Base-by-base conservation (phyloP, 1,140 invertebrate species). In the Bradysia coprophila region DNA sequence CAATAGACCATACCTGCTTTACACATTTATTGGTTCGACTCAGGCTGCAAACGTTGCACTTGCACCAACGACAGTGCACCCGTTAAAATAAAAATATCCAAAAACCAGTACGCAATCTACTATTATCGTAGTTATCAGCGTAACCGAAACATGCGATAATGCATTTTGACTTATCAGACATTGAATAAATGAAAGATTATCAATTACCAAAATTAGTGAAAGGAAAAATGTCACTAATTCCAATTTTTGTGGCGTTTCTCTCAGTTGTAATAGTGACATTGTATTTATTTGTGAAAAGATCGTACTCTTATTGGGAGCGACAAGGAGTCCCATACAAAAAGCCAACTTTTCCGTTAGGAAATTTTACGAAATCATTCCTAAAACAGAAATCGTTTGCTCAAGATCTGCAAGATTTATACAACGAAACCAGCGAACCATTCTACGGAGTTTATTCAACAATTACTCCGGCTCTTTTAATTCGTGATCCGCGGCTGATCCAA, bases 301-400 rank as follows among this genome's bases (percentile, higher is more conserved):
- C 54, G 0, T 67, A 60, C 41, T 49, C 61, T 39, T 68, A 59
- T 33, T 69, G 66, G 67, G 44, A 52, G 24, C 51, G 50, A 1
- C 55, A 48, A 3, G 55, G 57, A 0, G 62, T 69, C 2, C 57
- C 57, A 0, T 63, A 48, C 36, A 54, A 50, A 22, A 53, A 59
- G 10, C 66, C 67, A 0, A 54, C 49, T 0, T 49, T 62, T 3
- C 42, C 68, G 0, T 50, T 68, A 4, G 66, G 67, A 0, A 38
- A 38, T 38, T 21, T 38, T n/a, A 20, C 10, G 13, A 3, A 4
- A 16, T 19, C 32, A 34, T 34, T 34, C 11, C 4, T 16, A 11
- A 34, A 34, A 13, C n/a, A 34, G 13, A 3, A 13, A 11, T 4
- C 32, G 18, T 34, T 34, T 34, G 32, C 13, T 11, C 32, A 34